Evolutionary conservation across 1,140 invertebrate genomes (phyloP).

Genomic region (Conus betulinus): DNA sequence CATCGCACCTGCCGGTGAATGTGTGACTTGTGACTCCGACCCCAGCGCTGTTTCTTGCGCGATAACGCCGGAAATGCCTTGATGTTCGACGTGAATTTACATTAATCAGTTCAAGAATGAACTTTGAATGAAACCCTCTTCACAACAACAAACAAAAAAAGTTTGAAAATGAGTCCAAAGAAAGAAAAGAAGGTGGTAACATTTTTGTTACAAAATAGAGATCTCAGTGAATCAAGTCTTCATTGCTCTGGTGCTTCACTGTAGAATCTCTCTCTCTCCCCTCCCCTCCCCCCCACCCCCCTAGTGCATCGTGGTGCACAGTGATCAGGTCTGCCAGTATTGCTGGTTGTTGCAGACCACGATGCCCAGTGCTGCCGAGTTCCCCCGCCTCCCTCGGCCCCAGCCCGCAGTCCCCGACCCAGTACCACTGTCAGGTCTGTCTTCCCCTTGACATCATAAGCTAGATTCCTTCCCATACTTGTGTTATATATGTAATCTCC

Average conservation of each 20-base stretch:
- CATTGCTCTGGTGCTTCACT: not conserved
- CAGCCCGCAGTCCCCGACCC: not conserved
- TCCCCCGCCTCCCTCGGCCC: not conserved
- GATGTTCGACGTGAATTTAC: too few species aligned
- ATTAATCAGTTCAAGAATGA: too few species aligned
- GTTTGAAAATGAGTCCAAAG: not conserved
- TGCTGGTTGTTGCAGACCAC: not conserved
- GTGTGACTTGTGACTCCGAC: too few species aligned
- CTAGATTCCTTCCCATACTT: too few species aligned
- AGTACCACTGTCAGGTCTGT: not conserved
- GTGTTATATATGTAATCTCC: not conserved
- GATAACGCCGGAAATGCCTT: too few species aligned
- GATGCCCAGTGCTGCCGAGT: constrained; percentile 30
- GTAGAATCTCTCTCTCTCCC: not conserved
- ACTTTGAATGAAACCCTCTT: too few species aligned
- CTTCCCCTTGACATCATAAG: not conserved
- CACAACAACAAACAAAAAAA: too few species aligned
- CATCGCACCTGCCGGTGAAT: too few species aligned
- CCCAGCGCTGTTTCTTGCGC: too few species aligned
- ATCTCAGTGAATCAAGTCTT: not conserved
- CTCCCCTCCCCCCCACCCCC: constrained; percentile 39
- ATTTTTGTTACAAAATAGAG: not conserved
- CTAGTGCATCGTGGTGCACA: not conserved
- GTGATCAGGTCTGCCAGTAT: not conserved
- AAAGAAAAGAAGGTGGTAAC: not conserved